Base-by-base conservation (phyloP, 2,888 invertebrate species). In the Machimus atricapillus region DNA sequence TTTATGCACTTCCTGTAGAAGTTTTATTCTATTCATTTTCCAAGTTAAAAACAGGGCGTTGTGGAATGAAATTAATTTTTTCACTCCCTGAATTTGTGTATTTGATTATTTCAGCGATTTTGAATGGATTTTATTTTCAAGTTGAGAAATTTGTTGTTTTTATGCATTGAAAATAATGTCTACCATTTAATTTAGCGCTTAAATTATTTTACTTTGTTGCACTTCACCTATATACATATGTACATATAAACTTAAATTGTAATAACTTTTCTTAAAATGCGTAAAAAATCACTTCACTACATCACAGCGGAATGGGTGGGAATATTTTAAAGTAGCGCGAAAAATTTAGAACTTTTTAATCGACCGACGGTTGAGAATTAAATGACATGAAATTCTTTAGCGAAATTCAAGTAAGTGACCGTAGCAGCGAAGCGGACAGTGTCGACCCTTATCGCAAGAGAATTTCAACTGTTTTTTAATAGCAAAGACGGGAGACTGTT, bases 381-480 rank as follows among this genome's bases (percentile, higher is more conserved):
- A 81, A 46, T 81, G 81, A 27, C 52, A n/a, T 27, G 34, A 56
- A 81, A 52, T 23, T 81, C 31, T 27, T 19, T 52, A 66, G 66
- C 23, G 81, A 81, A 14, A 14, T 81, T 81, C 81, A 52, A 81
- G 8, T 34, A 56, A 34, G 52, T 56, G 27, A 23, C 56, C 56
- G 27, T 52, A 27, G 66, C 58, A 34, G 81, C 14, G 56, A 56
- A 34, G 19, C 56, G 8, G 34, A 1, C 40, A 27, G 66, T 23
- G 12, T 27, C n/a, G 31, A 81, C 27, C 34, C 27, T 81, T 81
- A 81, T 81, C 81, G 56, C 81, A 46, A 52, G 81, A 6, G 52
- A 81, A 81, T 31, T 81, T 81, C 46, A 66, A 66, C 66, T 81
- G 81, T 7, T 52, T 27, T 81, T 56, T 34, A 66, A 52, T 52